Conservation (phyloP, 2,797 vertebrate genomes). For the Tokudaia tokunoshimensis region DNA sequence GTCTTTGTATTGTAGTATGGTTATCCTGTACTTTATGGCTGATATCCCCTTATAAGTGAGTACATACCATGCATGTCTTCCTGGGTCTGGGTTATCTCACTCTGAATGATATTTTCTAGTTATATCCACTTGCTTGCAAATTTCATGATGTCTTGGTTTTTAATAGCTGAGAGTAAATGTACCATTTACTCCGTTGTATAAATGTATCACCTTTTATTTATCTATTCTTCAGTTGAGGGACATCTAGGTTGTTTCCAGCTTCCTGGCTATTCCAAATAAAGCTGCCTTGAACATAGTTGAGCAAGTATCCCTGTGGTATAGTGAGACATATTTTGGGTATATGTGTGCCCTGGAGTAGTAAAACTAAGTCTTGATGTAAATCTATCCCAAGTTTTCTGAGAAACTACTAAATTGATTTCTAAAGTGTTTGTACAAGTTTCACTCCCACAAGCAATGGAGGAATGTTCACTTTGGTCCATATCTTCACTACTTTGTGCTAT, state of each 20-base stretch:
- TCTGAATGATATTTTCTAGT: background rate
- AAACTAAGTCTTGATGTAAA: background rate
- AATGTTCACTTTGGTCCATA: background rate
- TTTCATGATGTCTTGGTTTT: background rate
- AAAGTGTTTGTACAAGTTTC: background rate
- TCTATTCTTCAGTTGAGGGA: background rate
- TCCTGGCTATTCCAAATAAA: background rate
- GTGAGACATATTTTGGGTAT: background rate
- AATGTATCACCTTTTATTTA: background rate
- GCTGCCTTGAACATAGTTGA: background rate
- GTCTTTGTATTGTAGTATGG: background rate
- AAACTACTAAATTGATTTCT: background rate
- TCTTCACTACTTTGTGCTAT: background rate
- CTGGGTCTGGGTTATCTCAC: background rate
- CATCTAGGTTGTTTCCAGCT: background rate
- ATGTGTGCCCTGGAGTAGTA: too few relatives aligned
- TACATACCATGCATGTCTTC: background rate
- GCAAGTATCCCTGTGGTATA: background rate
- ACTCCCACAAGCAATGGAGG: background rate
- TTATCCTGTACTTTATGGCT: background rate
- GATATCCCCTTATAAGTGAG: background rate
- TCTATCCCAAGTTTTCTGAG: background rate
- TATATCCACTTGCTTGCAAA: background rate
- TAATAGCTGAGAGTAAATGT: background rate
- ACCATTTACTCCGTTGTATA: background rate